phyloP scores from a whole-genome alignment of 1,140 invertebrate species.

The Centruroides sculpturatus region DNA sequence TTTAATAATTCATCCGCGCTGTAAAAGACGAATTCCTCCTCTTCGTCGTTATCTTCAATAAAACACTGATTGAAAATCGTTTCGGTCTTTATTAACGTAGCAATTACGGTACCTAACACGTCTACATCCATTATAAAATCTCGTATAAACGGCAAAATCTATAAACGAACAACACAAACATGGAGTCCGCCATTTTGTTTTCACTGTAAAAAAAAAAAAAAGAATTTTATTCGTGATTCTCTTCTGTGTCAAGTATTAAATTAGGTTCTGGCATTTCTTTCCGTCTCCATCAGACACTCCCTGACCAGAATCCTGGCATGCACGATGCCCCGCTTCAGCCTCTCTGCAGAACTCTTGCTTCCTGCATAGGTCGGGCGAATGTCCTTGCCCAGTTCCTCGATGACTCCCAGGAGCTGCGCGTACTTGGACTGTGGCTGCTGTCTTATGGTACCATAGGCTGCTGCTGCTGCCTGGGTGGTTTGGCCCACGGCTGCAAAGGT shows the following conservation, averaged over 20 bases:
- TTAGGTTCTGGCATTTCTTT: conserved; percentile 61
- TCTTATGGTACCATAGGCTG: conserved; percentile 11
- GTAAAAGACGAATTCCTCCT: too few species aligned
- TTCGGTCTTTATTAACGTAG: too few species aligned
- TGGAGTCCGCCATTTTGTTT: too few species aligned
- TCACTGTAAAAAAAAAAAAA: too few species aligned
- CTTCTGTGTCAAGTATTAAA: conserved; percentile 11
- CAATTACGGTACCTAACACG: too few species aligned
- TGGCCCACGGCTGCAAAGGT: neutral
- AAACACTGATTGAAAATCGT: too few species aligned
- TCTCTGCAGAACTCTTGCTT: conserved; percentile 79
- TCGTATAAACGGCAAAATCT: too few species aligned
- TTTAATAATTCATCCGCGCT: too few species aligned
- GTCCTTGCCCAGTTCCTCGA: conserved; percentile 94
- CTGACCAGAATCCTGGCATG: conserved; percentile 85
- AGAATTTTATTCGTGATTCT: too few species aligned
- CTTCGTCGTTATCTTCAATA: too few species aligned
- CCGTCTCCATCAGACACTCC: conserved; percentile 91
- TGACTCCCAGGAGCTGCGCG: conserved; percentile 76
- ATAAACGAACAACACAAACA: too few species aligned
- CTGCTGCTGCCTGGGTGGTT: neutral
- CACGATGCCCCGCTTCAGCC: conserved; percentile 85
- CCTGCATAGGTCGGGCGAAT: conserved; percentile 94
- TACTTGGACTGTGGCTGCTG: conserved; percentile 55
- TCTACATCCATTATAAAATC: too few species aligned